Evolutionary conservation across 2,113 vertebrate species (phyloP), one percentile per base, ranked within the genome.

Genomic region (Rhagologus leucostigma): DNA sequence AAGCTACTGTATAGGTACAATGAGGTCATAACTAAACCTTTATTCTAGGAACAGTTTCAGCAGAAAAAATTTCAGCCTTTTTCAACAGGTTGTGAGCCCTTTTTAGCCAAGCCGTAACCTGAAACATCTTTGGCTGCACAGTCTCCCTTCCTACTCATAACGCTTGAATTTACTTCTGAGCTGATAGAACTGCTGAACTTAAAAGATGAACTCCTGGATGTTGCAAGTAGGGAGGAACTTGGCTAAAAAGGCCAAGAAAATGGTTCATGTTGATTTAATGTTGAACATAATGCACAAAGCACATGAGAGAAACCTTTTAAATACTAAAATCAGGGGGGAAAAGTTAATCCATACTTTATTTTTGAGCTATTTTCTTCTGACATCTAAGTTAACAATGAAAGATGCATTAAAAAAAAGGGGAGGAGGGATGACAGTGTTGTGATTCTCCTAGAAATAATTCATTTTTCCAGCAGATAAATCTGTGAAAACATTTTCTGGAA

Each of bases 381-480:
- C 33, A 49, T 46, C 3, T 13, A 35, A 68, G 35, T 79, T 81
- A 93, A 41, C 20, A 16, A 18, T 57, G 46, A 69, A 69, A 80
- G 55, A 59, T n/a, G 6, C 9, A 15, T 44, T 74, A 16, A 9
- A 42, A 42, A 42, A 37, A 20, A 5, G 0, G 7, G 3, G 42
- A 23, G 22, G 41, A 21, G 14, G 32, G 27, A 41, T 57, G 33
- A 16, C 24, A 35, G 4, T 52, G 60, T 71, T 86, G 57, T 80
- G 79, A 62, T 80, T 94, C n/a, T 79, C 41, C 63, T 88, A 85
- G 87, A 91, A 96, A 91, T 95, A 93, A 93, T 81, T 93, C 46
- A 75, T 95, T 95, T 93, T 96, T 94, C 71, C 90, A 94, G 90
- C 29, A 95, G 85, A 84, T 92, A 90, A 90, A 94, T 90, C 77